A percentile compares a stretch with the other conserved stretches of the same genome.
These are phyloP conservation scores for Tricholaema leucomelas DNA, from an alignment of 2,113 vertebrate genomes.

Conservation along the genomic window DNA sequence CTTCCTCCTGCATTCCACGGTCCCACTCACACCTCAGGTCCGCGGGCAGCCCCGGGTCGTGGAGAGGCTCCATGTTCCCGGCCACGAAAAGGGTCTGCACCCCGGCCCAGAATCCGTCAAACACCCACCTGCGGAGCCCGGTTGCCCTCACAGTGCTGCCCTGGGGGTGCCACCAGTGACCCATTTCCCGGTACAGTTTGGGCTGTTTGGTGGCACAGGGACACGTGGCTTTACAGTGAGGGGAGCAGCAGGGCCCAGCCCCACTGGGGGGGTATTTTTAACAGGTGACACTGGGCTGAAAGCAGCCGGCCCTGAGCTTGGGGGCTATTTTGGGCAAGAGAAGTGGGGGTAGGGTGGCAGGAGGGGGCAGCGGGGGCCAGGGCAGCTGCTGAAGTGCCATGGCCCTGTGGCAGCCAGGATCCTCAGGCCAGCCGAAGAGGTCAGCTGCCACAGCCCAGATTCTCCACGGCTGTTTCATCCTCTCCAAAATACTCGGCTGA, in stretches of 20 bases:
- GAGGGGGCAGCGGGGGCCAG: neutral
- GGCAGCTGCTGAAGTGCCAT: conserved; percentile 19
- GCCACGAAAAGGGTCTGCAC: neutral
- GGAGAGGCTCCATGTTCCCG: fast-evolving
- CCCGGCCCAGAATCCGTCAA: neutral
- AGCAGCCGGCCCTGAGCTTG: conserved; percentile 27
- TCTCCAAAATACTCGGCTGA: conserved; percentile 78
- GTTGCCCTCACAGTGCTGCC: fast-evolving
- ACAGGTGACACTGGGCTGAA: neutral
- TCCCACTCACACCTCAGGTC: fast-evolving
- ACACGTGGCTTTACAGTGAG: conserved; percentile 12
- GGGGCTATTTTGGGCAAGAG: conserved; percentile 63
- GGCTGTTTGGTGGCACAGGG: neutral
- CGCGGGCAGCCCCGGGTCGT: neutral
- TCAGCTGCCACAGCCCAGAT: conserved; percentile 73
- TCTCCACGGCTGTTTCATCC: conserved; percentile 77
- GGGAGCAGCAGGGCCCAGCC: neutral
- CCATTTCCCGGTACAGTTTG: neutral
- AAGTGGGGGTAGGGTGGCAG: neutral
- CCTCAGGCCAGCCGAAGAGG: conserved; percentile 26
- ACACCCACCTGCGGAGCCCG: fast-evolving
- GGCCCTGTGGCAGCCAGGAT: neutral
- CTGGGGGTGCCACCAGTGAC: neutral
- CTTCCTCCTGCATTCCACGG: neutral
- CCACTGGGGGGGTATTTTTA: conserved; percentile 14